Conservation (phyloP, 2,888 invertebrate species). For the Clitarchus hookeri region DNA sequence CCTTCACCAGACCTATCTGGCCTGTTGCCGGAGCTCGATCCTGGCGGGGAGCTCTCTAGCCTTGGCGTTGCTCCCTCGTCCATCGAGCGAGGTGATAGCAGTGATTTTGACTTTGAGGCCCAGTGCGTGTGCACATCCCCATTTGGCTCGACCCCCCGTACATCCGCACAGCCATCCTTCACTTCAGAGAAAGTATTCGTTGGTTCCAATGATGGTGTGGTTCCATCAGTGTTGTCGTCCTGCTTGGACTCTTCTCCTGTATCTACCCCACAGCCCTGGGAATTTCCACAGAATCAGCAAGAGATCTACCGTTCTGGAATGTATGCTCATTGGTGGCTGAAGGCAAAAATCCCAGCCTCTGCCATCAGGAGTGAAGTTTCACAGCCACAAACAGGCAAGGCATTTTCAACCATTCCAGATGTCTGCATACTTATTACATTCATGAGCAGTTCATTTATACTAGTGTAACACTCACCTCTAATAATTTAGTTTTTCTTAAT, state of each 20-base stretch:
- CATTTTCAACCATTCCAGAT: constrained; percentile 44
- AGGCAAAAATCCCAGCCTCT: constrained; percentile 74
- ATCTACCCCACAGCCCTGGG: constrained; percentile 53
- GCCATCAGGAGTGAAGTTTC: constrained; percentile 35
- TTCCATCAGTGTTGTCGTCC: constrained; percentile 60
- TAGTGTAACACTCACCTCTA: too few relatives aligned
- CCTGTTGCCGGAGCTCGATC: constrained; percentile 58
- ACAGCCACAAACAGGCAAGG: constrained; percentile 55
- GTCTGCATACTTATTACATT: background rate
- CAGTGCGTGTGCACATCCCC: constrained; percentile 75
- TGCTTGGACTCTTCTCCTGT: constrained; percentile 53
- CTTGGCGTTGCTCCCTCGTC: constrained; percentile 28
- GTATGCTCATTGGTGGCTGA: constrained; percentile 93
- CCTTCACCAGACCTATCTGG: constrained; percentile 61
- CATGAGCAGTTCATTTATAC: background rate
- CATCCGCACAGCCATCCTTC: constrained; percentile 64
- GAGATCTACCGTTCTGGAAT: constrained; percentile 78
- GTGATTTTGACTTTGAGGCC: constrained; percentile 59
- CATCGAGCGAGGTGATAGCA: constrained; percentile 31
- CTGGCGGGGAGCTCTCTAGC: constrained; percentile 32
- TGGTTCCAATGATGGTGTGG: constrained; percentile 58
- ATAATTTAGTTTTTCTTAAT: too few relatives aligned
- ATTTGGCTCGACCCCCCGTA: constrained; percentile 72
- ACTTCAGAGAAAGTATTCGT: constrained; percentile 62
- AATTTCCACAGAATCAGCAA: constrained; percentile 50